These are phyloP conservation scores for Thamnaconus septentrionalis DNA, from an alignment of 2,113 vertebrate genomes.

Conservation along the genomic window DNA sequence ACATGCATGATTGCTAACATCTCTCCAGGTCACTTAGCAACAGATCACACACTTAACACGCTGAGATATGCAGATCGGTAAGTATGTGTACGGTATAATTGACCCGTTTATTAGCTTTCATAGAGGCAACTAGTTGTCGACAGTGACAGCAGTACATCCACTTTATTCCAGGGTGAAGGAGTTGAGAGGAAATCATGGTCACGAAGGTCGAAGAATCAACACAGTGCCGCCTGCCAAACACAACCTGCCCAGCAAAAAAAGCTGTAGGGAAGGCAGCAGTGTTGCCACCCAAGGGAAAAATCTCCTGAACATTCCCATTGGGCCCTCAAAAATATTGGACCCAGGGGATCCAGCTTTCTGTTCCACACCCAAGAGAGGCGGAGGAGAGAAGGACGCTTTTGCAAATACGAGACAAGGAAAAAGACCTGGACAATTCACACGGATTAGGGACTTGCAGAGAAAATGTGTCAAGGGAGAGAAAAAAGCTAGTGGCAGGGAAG, in stretches of 20 bases:
- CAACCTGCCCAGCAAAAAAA: conserved; percentile 58
- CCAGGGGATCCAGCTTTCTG: conserved; percentile 53
- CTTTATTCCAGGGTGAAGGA: conserved; percentile 86
- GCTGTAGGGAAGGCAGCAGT: conserved; percentile 2
- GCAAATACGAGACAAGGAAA: conserved; percentile 17
- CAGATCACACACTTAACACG: conserved; percentile 90
- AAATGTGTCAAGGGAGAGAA: background rate
- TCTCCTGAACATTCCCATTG: conserved; percentile 80
- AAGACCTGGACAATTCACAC: conserved; percentile 58
- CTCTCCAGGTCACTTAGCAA: conserved; percentile 84
- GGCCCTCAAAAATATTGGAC: conserved; percentile 51
- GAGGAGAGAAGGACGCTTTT: conserved; percentile 15
- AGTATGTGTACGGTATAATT: conserved; percentile 35
- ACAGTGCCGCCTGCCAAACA: conserved; percentile 72
- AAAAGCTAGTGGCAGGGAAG: background rate
- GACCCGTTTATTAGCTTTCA: background rate
- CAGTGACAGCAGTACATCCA: background rate
- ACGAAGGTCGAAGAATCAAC: conserved; percentile 47
- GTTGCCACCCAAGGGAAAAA: conserved; percentile 69
- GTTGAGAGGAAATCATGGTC: conserved; percentile 78
- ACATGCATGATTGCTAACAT: conserved; percentile 95
- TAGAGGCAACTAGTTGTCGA: background rate
- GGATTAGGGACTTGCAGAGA: conserved; percentile 56
- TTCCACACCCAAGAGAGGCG: conserved; percentile 71
- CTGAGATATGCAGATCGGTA: conserved; percentile 91